Evolutionary conservation across 2,888 invertebrate genomes (phyloP).

Genomic region (Volucella zonaria): DNA sequence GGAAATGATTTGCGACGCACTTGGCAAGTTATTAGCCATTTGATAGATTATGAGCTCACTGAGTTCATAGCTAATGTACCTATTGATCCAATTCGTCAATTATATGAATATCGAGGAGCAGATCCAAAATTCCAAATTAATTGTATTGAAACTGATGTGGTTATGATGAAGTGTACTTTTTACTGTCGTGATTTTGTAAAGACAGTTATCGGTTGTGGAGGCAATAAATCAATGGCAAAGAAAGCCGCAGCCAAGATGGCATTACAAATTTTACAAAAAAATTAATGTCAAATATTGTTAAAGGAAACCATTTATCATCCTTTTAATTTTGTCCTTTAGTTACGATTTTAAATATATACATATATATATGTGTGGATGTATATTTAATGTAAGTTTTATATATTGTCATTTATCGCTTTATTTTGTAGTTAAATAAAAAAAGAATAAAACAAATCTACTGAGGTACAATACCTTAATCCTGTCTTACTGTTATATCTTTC

Average conservation of each 20-base stretch:
- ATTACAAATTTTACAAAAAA: constrained; percentile 82
- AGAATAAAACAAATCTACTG: too few relatives aligned
- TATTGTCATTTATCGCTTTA: too few relatives aligned
- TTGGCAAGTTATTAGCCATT: constrained; percentile 91
- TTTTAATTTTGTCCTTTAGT: too few relatives aligned
- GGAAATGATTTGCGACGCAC: constrained; percentile 87
- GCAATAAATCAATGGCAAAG: constrained; percentile 88
- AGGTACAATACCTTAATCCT: too few relatives aligned
- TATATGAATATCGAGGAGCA: constrained; percentile 92
- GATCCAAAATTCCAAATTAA: constrained; percentile 86
- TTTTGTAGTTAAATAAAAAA: too few relatives aligned
- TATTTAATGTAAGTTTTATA: too few relatives aligned
- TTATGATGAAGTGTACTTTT: constrained; percentile 86
- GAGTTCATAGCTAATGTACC: constrained; percentile 92
- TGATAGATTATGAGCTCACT: constrained; percentile 94
- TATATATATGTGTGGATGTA: too few relatives aligned
- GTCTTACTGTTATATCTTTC: too few relatives aligned
- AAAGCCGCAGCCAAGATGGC: constrained; percentile 91
- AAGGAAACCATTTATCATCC: background rate
- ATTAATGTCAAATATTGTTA: constrained; percentile 17
- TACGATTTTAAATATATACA: too few relatives aligned
- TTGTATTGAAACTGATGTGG: constrained; percentile 78
- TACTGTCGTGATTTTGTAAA: constrained; percentile 85
- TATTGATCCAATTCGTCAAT: constrained; percentile 93
- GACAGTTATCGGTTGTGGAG: constrained; percentile 88